Conservation (phyloP, 53 echinoderm and acorn worm species). For the Apostichopus leukothele region DNA sequence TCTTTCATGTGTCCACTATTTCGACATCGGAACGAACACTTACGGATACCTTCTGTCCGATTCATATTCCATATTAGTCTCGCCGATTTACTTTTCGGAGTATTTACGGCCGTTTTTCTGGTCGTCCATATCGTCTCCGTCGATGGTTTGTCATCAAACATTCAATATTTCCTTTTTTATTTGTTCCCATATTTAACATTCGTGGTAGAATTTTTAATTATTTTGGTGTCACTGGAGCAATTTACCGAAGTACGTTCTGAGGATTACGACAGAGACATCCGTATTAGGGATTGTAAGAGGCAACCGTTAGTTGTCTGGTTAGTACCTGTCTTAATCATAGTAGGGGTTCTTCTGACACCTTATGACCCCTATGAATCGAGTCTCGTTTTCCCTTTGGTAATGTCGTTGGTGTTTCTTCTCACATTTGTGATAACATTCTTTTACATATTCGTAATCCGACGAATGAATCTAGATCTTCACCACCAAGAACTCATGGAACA, state of each 20-base stretch:
- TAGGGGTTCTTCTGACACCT: not conserved
- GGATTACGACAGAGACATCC: constrained; percentile 33
- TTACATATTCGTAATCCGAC: constrained; percentile 12
- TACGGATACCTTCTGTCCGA: constrained; percentile 14
- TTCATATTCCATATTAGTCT: constrained; percentile 34
- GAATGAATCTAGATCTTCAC: constrained; percentile 39
- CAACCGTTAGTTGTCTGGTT: constrained; percentile 27
- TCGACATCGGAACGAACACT: constrained; percentile 23
- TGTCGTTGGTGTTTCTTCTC: not conserved
- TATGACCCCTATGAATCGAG: not conserved
- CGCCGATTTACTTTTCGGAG: constrained; percentile 20
- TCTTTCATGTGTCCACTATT: constrained; percentile 35
- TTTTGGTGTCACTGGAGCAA: not conserved
- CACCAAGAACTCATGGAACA: not conserved
- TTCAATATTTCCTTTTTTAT: constrained; percentile 20
- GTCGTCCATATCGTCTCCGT: not conserved
- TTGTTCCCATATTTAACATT: constrained; percentile 15
- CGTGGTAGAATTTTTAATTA: constrained; percentile 1
- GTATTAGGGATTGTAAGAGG: constrained; percentile 9
- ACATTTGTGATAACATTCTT: constrained; percentile 12
- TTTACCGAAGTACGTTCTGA: constrained; percentile 13
- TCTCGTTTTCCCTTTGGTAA: constrained; percentile 6
- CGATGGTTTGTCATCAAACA: too few species aligned
- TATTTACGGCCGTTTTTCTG: not conserved
- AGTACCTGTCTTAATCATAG: not conserved